Evolutionary conservation across 2,888 invertebrate genomes (phyloP), one percentile per base, ranked within the genome.

Genomic region (Cyaniris semiargus): DNA sequence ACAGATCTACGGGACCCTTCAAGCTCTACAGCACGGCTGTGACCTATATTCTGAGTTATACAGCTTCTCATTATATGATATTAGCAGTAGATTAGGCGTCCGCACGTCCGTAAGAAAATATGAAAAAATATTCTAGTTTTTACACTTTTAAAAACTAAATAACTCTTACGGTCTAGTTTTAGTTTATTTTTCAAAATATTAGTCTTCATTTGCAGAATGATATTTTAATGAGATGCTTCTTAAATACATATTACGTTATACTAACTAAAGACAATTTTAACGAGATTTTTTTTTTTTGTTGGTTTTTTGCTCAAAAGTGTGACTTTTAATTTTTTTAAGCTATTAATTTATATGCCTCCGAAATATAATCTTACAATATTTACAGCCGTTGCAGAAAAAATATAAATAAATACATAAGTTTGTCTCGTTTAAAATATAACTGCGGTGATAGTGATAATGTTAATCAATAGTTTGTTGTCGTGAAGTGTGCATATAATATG

Each of bases 61-160:
- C 21, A 27, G 74, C 72, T 72, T 72, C 74, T 53, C 74, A 74
- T 74, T 18, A 72, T 72, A 72, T 72, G 71, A 72, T 72, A 72
- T 72, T 72, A 27, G 27, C 38, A 72, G 72, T 48, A 66, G 66
- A 66, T 66, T 66, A 66, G 66, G 66, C 66, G 66, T 13, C 15
- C 27, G 27, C 66, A 66, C 66, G 66, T 27, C 15, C 66, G 66
- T 66, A 31, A 66, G 66, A 7, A 66, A 66, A 66, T 66, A 66
- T 66, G 27, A 66, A 66, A 66, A 66, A 66, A 21, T 66, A 66
- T 66, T 66, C 66, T 66, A 27, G 66, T 66, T 66, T 66, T 66
- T 31, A 31, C 13, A 15, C 66, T 66, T 66, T 66, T 27, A 66
- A 66, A 66, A 15, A 31, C 66, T 31, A 31, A 27, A 60, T 60